Base-by-base conservation (phyloP, 2,797 vertebrate genomes). In the Falco concolor region DNA sequence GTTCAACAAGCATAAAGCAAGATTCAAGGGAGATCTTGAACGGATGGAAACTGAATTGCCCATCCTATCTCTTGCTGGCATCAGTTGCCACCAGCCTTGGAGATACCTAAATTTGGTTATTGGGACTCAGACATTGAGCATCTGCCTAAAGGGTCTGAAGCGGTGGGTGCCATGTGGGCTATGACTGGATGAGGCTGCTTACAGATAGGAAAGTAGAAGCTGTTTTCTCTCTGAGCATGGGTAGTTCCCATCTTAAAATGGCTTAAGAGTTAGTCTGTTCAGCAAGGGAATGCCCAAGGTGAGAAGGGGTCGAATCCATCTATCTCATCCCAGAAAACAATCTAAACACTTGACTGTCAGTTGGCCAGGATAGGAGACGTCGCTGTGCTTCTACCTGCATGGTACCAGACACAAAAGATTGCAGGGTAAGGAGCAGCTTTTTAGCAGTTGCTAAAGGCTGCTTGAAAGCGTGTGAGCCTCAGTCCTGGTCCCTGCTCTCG, bases 101-200 rank as follows among this genome's bases (percentile, higher is more conserved):
- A 53, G 24, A 3, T 22, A 28, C 8, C 70, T 49, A 21, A 16
- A 36, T 52, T 18, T 69, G 7, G 3, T 61, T 60, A 6, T 13
- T 27, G 42, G 32, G 34, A 44, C 28, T 65, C 30, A 38, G 20
- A 47, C 7, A 12, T 74, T 70, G 22, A 73, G 28, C 8, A 53
- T 2, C 7, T 89, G 22, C 28, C 18, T 34, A 8, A 68, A 73
- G 54, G 63, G 9, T 50, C 54, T 28, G 45, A 76, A 80, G 42
- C 4, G 10, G 30, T 64, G 50, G 23, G 8, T 57, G 20, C 18
- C 16, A 0, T 13, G 4, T 19, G 32, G 0, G 5, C 13, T 49
- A 10, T 24, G 44, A 50, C 21, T 36, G 59, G 38, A 11, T 49
- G 13, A 77, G 40, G 36, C 11, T 30, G 27, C 28, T 24, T 42